phyloP scores from a whole-genome alignment of 2,888 invertebrate genomes.

The Cephus runcator region DNA sequence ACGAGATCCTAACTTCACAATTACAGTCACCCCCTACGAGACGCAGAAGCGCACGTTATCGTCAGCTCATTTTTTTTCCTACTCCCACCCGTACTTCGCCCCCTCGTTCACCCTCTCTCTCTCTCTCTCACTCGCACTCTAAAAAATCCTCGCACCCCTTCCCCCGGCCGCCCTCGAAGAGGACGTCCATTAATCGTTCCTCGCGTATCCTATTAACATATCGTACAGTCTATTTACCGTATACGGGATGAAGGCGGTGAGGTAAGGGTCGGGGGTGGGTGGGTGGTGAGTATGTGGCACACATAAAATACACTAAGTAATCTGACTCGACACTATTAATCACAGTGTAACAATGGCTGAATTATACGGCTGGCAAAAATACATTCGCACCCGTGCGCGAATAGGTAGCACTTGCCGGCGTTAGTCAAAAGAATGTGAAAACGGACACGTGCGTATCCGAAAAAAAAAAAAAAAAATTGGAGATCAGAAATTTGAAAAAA shows the following conservation, averaged over 20 bases:
- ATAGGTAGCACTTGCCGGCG: background rate
- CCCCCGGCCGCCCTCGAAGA: background rate
- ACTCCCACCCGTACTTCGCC: background rate
- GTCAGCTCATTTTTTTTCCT: constrained; percentile 10
- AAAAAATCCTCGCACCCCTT: constrained; percentile 7
- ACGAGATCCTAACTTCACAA: no score
- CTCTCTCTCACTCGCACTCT: background rate
- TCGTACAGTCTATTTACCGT: background rate
- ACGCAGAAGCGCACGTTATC: background rate
- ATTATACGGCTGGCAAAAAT: background rate
- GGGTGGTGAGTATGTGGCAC: background rate
- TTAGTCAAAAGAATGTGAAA: background rate
- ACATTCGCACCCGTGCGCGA: background rate
- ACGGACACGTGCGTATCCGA: background rate
- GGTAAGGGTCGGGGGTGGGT: background rate
- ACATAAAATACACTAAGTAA: background rate
- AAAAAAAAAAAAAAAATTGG: background rate
- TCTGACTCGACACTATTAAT: constrained; percentile 3
- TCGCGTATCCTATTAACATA: constrained; percentile 3
- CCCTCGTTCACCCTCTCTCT: background rate
- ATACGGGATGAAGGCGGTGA: background rate
- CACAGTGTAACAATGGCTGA: background rate
- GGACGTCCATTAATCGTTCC: background rate
- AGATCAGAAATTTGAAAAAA: background rate
- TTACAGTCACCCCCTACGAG: background rate